These are phyloP conservation scores for Microchrysa polita DNA, from an alignment of 2,888 invertebrate species.

Conservation along the genomic window DNA sequence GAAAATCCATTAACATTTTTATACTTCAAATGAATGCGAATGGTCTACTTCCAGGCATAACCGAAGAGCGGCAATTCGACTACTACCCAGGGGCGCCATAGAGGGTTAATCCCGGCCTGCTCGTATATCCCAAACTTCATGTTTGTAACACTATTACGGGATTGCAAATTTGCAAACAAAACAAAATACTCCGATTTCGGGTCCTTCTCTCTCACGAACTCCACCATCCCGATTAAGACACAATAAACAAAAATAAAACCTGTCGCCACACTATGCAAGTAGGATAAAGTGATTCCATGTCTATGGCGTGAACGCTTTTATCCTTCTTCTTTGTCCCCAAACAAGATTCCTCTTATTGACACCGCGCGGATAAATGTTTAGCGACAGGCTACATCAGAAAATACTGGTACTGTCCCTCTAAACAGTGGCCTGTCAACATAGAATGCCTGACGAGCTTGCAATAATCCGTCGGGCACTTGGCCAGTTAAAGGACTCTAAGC, in stretches of 20 bases:
- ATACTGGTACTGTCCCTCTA: too few relatives aligned
- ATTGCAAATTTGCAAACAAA: too few relatives aligned
- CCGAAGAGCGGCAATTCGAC: too few relatives aligned
- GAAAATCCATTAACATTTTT: too few relatives aligned
- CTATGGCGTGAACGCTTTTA: conserved; percentile 16
- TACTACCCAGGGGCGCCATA: too few relatives aligned
- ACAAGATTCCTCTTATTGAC: conserved; percentile 14
- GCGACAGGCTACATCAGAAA: conserved; percentile 17
- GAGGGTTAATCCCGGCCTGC: too few relatives aligned
- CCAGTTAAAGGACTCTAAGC: conserved; percentile 9
- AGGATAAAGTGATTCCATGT: not conserved
- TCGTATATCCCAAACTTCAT: too few relatives aligned
- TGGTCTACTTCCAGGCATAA: too few relatives aligned
- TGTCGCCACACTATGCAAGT: conserved; percentile 5
- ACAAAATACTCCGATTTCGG: not conserved
- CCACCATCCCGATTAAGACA: conserved; percentile 7
- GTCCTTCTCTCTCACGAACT: not conserved
- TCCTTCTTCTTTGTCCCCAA: conserved; percentile 2
- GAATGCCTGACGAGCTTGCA: not conserved
- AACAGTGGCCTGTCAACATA: too few relatives aligned
- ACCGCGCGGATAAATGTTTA: conserved; percentile 5
- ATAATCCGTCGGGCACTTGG: conserved; percentile 4
- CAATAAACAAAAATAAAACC: conserved; percentile 10
- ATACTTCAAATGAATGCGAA: too few relatives aligned
- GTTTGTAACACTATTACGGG: too few relatives aligned